Evolutionary conservation across 2,113 vertebrate species (phyloP).

Genomic region (Notothenia rossii): DNA sequence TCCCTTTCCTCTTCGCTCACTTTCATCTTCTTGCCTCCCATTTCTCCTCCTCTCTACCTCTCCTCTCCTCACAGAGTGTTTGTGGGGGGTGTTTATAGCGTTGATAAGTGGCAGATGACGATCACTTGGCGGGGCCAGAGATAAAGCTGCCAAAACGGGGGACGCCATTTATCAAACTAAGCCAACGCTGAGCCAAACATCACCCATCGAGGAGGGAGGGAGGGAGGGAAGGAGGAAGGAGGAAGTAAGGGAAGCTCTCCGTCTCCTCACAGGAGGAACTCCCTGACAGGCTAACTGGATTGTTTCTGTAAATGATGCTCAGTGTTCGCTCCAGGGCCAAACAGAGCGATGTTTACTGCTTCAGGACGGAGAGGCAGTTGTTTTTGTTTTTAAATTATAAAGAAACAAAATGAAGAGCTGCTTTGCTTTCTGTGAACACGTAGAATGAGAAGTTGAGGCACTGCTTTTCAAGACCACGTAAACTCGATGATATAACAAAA

Average conservation of each 20-base stretch:
- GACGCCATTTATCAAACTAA: slow-evolving; percentile 55
- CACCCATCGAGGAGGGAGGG: neutral
- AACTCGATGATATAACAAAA: too few relatives aligned
- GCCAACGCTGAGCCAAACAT: slow-evolving; percentile 27
- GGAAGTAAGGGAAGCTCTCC: slow-evolving; percentile 22
- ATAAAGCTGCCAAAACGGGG: slow-evolving; percentile 54
- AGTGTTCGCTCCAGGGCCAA: slow-evolving; percentile 2
- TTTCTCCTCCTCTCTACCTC: neutral
- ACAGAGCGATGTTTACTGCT: neutral
- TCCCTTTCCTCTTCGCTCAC: neutral
- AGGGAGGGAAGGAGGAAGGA: neutral
- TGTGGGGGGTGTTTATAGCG: slow-evolving; percentile 44
- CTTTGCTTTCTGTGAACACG: neutral
- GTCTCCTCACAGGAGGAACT: slow-evolving; percentile 23
- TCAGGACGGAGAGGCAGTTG: too few relatives aligned
- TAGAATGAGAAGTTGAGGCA: too few relatives aligned
- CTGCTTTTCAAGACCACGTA: too few relatives aligned
- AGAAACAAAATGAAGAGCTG: neutral
- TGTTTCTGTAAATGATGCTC: neutral
- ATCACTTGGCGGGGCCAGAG: slow-evolving; percentile 45
- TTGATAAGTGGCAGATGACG: slow-evolving; percentile 65
- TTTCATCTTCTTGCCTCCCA: neutral
- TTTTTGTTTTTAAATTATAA: neutral
- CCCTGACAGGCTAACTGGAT: neutral
- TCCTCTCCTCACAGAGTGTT: slow-evolving; percentile 15